Conservation (phyloP, 2,888 invertebrate species). For the Parnassius apollo region DNA sequence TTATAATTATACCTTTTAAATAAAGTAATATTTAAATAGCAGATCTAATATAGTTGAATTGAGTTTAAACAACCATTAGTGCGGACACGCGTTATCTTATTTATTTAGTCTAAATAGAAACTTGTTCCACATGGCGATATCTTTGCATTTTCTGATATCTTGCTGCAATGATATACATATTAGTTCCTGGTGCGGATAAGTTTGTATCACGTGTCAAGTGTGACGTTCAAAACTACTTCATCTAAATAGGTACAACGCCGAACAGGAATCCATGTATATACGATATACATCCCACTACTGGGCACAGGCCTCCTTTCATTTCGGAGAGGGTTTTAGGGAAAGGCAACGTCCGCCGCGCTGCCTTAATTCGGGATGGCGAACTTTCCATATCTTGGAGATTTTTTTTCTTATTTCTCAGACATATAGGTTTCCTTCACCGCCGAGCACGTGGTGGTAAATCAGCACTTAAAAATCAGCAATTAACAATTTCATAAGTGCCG, state of each 20-base stretch:
- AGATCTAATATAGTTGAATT: background rate
- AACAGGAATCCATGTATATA: background rate
- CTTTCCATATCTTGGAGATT: too few relatives aligned
- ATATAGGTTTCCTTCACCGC: too few relatives aligned
- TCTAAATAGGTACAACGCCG: background rate
- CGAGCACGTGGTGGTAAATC: too few relatives aligned
- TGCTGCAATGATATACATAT: conserved; percentile 3
- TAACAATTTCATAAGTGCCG: too few relatives aligned
- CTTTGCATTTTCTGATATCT: conserved; percentile 6
- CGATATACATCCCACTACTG: too few relatives aligned
- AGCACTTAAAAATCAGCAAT: too few relatives aligned
- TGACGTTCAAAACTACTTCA: conserved; percentile 1
- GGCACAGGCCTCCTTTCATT: too few relatives aligned
- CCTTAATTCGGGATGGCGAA: too few relatives aligned
- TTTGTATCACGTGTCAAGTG: conserved; percentile 6
- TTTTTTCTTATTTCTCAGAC: too few relatives aligned
- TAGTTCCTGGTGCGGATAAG: background rate
- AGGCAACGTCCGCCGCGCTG: too few relatives aligned
- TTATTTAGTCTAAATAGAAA: conserved; percentile 8
- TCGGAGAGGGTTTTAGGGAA: too few relatives aligned
- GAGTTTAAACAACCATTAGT: background rate
- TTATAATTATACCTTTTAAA: too few relatives aligned
- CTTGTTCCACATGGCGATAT: conserved; percentile 1
- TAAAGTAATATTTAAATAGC: background rate
- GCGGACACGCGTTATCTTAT: conserved; percentile 4